Evolutionary conservation across 2,888 invertebrate genomes (phyloP).

Genomic region (Polymixis flavicincta): DNA sequence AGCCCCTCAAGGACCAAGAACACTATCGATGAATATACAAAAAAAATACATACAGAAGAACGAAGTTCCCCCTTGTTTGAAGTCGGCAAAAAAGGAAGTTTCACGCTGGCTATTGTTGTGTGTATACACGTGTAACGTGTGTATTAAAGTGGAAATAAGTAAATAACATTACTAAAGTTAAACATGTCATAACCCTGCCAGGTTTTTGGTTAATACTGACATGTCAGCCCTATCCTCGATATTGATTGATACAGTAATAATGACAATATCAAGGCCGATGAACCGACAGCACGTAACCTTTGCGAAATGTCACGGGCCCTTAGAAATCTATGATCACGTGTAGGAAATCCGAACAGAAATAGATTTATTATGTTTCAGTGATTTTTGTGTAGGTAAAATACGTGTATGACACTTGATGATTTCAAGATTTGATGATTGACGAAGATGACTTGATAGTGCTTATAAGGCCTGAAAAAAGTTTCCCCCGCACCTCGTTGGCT

Average conservation of each 20-base stretch:
- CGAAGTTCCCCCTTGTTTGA: no score
- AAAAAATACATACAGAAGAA: no score
- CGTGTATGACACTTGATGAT: background rate
- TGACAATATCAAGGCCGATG: conserved; percentile 33
- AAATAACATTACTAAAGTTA: conserved; percentile 6
- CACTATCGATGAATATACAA: no score
- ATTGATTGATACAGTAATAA: conserved; percentile 47
- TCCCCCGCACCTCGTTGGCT: background rate
- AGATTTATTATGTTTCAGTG: background rate
- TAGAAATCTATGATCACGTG: conserved; percentile 26
- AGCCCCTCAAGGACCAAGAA: no score
- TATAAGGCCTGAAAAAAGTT: background rate
- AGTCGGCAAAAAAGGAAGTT: no score
- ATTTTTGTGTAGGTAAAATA: background rate
- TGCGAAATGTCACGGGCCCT: conserved; percentile 48
- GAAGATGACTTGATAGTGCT: background rate
- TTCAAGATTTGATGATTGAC: no score
- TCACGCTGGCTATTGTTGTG: no score
- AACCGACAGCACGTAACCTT: conserved; percentile 27
- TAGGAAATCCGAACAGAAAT: conserved; percentile 6
- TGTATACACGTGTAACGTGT: background rate
- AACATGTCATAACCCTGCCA: background rate
- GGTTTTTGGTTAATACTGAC: background rate
- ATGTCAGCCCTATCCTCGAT: conserved; percentile 6
- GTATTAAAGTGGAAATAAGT: background rate